Evolutionary conservation across 2,888 invertebrate genomes (phyloP).

Genomic region (Drosophila formosana): DNA sequence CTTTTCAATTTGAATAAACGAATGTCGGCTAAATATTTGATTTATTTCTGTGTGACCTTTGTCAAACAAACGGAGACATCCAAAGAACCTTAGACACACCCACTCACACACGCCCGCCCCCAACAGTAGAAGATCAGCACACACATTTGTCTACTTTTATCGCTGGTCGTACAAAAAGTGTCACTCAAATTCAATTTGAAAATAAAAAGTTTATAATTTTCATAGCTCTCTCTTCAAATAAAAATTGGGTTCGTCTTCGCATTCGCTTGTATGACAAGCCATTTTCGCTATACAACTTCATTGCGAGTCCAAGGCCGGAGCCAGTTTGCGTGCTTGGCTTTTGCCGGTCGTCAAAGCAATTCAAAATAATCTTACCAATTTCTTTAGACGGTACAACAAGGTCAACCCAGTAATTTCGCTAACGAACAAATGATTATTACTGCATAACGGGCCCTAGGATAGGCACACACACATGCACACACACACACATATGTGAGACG

Average conservation of each 20-base stretch:
- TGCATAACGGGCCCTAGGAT: constrained; percentile 55
- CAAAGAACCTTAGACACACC: constrained; percentile 23
- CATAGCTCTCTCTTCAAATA: constrained; percentile 24
- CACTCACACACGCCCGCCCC: constrained; percentile 13
- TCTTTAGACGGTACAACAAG: constrained; percentile 60
- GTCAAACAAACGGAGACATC: constrained; percentile 56
- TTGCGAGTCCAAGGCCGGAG: constrained; percentile 53
- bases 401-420: constrained; percentile 71
- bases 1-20: constrained; percentile 79
- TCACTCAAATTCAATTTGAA: constrained; percentile 71
- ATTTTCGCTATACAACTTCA: constrained; percentile 74
- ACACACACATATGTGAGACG: constrained; percentile 41
- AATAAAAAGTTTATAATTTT: constrained; percentile 67
- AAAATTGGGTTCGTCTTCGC: constrained; percentile 36
- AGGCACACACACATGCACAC: constrained; percentile 17
- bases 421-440: constrained; percentile 80
- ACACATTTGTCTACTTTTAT: constrained; percentile 65
- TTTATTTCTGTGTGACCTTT: constrained; percentile 78
- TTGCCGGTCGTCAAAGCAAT: constrained; percentile 61
- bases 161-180: constrained; percentile 34
- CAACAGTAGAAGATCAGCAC: not conserved
- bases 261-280: constrained; percentile 58
- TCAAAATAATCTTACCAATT: constrained; percentile 77
- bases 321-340: constrained; percentile 7
- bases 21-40: constrained; percentile 72